A percentile compares a stretch with the other conserved stretches of the same genome.
Conservation (phyloP, 2,888 invertebrate species). For the Phania funesta region DNA sequence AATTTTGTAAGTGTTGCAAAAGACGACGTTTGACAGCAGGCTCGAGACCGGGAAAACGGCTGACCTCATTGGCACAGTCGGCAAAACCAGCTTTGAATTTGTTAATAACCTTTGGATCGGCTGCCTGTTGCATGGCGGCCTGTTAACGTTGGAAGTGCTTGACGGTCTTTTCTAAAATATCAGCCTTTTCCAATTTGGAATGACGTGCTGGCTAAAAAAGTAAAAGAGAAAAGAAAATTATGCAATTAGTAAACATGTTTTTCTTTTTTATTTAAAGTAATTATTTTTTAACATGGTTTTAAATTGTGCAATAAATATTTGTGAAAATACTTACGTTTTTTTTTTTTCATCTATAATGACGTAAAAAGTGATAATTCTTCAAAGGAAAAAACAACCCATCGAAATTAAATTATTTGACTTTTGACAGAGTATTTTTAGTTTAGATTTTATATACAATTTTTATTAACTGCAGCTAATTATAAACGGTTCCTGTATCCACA, state of each 20-base stretch:
- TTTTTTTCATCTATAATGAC: too few relatives aligned
- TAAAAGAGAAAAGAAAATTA: slow-evolving; percentile 33
- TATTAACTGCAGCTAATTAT: too few relatives aligned
- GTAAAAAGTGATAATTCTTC: too few relatives aligned
- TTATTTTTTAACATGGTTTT: too few relatives aligned
- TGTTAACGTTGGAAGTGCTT: slow-evolving; percentile 95
- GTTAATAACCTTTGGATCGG: slow-evolving; percentile 91
- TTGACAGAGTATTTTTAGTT: too few relatives aligned
- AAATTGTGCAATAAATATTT: too few relatives aligned
- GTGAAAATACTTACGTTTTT: too few relatives aligned
- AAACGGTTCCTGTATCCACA: too few relatives aligned
- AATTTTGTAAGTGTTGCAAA: slow-evolving; percentile 88
- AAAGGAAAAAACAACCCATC: too few relatives aligned
- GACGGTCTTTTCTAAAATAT: slow-evolving; percentile 96
- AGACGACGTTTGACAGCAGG: slow-evolving; percentile 87
- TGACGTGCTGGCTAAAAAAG: slow-evolving; percentile 91
- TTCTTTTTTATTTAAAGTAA: not conserved
- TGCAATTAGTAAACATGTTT: not conserved
- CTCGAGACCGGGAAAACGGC: slow-evolving; percentile 87
- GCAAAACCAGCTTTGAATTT: slow-evolving; percentile 93
- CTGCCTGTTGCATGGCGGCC: slow-evolving; percentile 88
- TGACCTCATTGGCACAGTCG: slow-evolving; percentile 93
- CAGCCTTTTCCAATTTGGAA: slow-evolving; percentile 97
- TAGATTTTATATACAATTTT: too few relatives aligned
- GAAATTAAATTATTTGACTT: too few relatives aligned